Evolutionary conservation across 2,888 invertebrate species (phyloP), one percentile per base, ranked within the genome.

Genomic region (Leptopilina syphax): DNA sequence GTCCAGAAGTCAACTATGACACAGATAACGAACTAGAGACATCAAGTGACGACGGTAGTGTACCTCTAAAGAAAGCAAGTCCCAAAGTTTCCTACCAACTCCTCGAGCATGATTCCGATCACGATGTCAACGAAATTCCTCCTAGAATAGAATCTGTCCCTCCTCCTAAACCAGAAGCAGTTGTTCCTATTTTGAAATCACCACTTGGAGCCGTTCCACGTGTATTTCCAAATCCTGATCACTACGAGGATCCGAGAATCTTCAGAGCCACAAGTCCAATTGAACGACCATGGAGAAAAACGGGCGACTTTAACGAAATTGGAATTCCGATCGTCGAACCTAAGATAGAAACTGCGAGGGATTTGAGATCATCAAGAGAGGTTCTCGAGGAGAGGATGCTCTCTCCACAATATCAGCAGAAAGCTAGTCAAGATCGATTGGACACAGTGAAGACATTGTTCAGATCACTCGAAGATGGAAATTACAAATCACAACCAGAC

Each of bases 241-340:
- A 90, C 41, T 90, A 90, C 66, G 89, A 85, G 63, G 84, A 86
- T 78, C 86, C 87, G 3, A 84, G 83, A 80, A n/a, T 8, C 9
- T 44, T 47, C 10, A 80, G 82, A 80, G 82, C 7, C 54, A 76
- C 47, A 79, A 79, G 4, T 67, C 79, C 10, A 50, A 79, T 10
- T 68, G 79, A 34, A 9, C 47, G 80, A 65, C 44, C 81, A 13
- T 82, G 80, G 34, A 86, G 70, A 2, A 73, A 41, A 54, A 73
- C 57, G 63, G 92, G 92, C 0, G 88, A 92, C 80, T 92, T 92
- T 68, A 92, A 92, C 70, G 91, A 92, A 86, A 83, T 92, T 70
- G 92, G 92, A 3, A 90, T 92, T 80, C 92, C 92, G 1, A 83
- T 89, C 24, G 77, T 88, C 3, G 83, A 87, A 12, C 78, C 82